Evolutionary conservation across 2,888 invertebrate species (phyloP).

Genomic region (Mythimna impura): DNA sequence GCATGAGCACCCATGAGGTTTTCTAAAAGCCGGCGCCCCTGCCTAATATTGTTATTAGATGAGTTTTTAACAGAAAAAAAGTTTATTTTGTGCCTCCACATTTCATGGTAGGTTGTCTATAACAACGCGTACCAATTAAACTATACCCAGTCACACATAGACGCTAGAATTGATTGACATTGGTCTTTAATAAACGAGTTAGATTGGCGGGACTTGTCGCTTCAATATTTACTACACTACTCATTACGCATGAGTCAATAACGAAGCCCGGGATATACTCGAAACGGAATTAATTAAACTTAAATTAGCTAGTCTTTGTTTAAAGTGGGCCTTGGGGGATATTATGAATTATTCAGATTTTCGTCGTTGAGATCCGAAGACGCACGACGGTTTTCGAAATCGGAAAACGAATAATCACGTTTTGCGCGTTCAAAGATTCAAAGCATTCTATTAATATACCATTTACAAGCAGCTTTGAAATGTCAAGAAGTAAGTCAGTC

Average conservation of each 20-base stretch:
- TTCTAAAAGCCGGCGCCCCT: no score
- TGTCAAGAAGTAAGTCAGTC: no score
- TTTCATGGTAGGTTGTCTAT: not conserved
- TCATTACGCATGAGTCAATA: not conserved
- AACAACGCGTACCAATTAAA: constrained; percentile 14
- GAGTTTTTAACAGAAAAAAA: no score
- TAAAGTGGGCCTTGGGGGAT: constrained; percentile 1
- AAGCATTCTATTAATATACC: no score
- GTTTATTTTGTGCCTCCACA: not conserved
- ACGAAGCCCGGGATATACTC: not conserved
- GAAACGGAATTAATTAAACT: constrained; percentile 24
- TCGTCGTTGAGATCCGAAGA: no score
- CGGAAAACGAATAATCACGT: no score
- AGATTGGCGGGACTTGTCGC: not conserved
- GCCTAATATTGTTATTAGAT: no score
- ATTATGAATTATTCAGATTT: constrained; percentile 22
- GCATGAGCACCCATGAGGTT: no score
- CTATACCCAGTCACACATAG: not conserved
- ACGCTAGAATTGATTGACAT: constrained; percentile 29
- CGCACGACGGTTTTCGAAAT: no score
- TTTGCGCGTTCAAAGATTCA: no score
- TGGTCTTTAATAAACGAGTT: constrained; percentile 17
- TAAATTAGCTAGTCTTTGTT: constrained; percentile 11
- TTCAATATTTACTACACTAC: constrained; percentile 17
- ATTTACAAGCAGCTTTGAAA: no score